A percentile compares a stretch with the other conserved stretches of the same genome.
Evolutionary conservation across 2,797 vertebrate genomes (phyloP).

Genomic region (Typhlichthys eigenmanni): DNA sequence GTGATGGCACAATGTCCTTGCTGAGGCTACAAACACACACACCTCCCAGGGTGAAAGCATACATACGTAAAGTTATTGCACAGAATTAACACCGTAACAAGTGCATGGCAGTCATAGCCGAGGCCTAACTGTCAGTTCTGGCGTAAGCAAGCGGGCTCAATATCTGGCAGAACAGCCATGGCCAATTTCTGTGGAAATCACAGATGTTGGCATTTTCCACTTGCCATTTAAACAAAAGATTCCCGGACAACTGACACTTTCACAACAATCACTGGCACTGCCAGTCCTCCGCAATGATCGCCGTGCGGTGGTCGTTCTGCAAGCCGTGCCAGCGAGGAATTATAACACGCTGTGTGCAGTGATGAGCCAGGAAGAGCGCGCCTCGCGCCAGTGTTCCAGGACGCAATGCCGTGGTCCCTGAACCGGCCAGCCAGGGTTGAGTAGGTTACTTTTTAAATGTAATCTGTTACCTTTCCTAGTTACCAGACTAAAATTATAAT

Average conservation of each 20-base stretch:
- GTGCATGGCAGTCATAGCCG: constrained; percentile 34
- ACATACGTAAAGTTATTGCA: constrained; percentile 6
- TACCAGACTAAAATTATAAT: too few relatives aligned
- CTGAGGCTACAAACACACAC: constrained; percentile 3
- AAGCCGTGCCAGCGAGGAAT: constrained; percentile 27
- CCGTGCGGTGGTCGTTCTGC: constrained; percentile 30
- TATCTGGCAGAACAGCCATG: constrained; percentile 34
- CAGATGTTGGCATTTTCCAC: constrained; percentile 66
- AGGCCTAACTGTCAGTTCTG: constrained; percentile 51
- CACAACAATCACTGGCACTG: constrained; percentile 37
- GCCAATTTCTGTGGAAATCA: constrained; percentile 67
- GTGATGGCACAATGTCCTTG: too few relatives aligned
- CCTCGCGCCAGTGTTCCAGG: constrained; percentile 14
- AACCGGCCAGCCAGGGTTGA: too few relatives aligned
- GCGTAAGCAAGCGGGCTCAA: constrained; percentile 27
- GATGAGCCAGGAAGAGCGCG: constrained; percentile 33
- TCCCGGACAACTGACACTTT: constrained; percentile 53
- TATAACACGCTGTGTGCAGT: constrained; percentile 16
- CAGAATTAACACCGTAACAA: constrained; percentile 13
- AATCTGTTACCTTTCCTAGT: too few relatives aligned
- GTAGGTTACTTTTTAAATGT: too few relatives aligned
- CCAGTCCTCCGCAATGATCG: constrained; percentile 9
- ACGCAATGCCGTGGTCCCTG: neutral
- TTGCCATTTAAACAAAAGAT: constrained; percentile 58
- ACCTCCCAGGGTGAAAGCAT: constrained; percentile 30